Conservation (phyloP, 2,113 vertebrate species). For the Ranitomeya variabilis region DNA sequence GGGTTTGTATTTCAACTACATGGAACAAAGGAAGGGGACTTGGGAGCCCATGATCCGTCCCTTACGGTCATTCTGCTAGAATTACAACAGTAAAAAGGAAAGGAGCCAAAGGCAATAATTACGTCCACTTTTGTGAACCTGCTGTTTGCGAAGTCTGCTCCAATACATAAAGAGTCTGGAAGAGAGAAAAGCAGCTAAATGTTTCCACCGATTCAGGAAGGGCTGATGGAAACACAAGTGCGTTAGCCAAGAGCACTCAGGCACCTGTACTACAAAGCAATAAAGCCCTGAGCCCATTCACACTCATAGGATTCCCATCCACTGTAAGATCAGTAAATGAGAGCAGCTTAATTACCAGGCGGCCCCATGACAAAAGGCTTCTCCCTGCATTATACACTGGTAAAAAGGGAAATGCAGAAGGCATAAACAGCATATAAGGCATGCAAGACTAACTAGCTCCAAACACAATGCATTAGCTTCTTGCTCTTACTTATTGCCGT, state of each 20-base stretch:
- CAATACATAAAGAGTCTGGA: conserved; percentile 34
- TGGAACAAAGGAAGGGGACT: conserved; percentile 18
- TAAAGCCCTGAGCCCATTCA: background rate
- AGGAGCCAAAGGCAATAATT: conserved; percentile 56
- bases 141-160: conserved; percentile 52
- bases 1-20: conserved; percentile 30
- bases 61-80: conserved; percentile 41
- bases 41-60: conserved; percentile 32
- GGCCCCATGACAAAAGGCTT: background rate
- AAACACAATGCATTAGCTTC: background rate
- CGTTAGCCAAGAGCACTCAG: conserved; percentile 28
- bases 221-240: conserved; percentile 35
- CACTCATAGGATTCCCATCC: background rate
- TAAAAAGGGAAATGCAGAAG: background rate
- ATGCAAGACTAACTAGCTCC: background rate
- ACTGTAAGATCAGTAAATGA: background rate
- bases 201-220: conserved; percentile 21
- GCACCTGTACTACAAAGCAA: background rate
- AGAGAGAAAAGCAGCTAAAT: conserved; percentile 29
- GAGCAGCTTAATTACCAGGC: background rate
- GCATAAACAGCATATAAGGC: background rate
- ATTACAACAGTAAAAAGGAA: conserved; percentile 54
- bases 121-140: conserved; percentile 55
- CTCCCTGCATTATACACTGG: background rate
- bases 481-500: too few species aligned